These are phyloP conservation scores for Dromococcyx pavoninus DNA, from an alignment of 2,797 vertebrate genomes.

Conservation along the genomic window DNA sequence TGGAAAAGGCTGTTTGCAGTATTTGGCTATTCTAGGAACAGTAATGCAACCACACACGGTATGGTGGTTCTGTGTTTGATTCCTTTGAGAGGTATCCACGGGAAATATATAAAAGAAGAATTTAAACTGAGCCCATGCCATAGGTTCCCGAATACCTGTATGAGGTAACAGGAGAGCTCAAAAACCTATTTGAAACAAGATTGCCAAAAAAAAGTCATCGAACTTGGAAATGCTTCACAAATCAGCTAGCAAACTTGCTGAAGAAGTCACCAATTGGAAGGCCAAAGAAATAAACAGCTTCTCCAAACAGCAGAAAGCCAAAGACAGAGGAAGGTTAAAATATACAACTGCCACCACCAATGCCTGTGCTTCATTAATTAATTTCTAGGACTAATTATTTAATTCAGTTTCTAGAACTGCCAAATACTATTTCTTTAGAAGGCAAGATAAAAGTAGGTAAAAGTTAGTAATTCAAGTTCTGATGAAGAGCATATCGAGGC, in stretches of 20 bases:
- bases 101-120: neutral
- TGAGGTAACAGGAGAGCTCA: neutral
- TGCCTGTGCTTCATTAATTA: neutral
- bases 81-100: neutral
- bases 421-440: neutral
- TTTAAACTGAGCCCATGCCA: neutral
- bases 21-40: neutral
- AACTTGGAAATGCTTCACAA: neutral
- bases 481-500: neutral
- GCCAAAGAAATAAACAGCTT: neutral
- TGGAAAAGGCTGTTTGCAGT: conserved; percentile 10
- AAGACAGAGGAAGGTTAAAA: neutral
- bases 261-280: neutral
- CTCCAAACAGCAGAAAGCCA: neutral
- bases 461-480: neutral
- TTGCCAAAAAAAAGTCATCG: neutral
- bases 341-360: fast-evolving
- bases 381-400: neutral
- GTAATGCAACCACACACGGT: neutral
- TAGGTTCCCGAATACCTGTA: neutral
- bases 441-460: neutral
- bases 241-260: neutral
- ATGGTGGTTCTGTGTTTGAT: neutral
- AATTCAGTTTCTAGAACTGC: neutral
- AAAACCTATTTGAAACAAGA: neutral